These are phyloP conservation scores for Dipus sagitta DNA, from an alignment of 2,797 vertebrate species.

Conservation along the genomic window DNA sequence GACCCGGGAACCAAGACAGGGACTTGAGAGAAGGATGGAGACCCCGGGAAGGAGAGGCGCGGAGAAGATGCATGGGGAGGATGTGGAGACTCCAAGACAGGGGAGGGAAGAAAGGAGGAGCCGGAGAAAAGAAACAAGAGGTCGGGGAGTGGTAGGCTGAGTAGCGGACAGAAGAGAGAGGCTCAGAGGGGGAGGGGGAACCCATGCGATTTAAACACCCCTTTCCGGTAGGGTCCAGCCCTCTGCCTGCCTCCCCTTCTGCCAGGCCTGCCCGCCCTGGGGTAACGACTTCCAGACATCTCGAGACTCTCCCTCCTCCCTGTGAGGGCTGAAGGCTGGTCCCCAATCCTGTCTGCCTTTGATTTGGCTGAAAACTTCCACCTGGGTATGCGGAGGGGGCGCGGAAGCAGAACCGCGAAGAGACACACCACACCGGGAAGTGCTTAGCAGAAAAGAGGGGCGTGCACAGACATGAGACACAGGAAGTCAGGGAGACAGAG, in stretches of 20 bases:
- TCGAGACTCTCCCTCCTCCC: background rate
- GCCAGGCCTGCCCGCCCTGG: constrained; percentile 56
- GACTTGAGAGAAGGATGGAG: background rate
- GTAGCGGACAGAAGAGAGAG: no score
- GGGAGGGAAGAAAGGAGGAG: background rate
- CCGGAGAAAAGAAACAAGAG: background rate
- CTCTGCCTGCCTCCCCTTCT: background rate
- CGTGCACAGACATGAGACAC: background rate
- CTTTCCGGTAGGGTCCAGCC: background rate
- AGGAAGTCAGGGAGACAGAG: background rate
- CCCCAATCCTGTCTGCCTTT: constrained; percentile 60
- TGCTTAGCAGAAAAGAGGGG: constrained; percentile 6
- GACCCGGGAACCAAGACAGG: background rate
- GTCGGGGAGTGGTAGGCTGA: background rate
- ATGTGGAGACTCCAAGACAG: background rate
- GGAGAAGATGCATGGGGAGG: background rate
- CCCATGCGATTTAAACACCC: constrained; percentile 3
- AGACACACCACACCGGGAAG: constrained; percentile 22
- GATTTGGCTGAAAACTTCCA: constrained; percentile 79
- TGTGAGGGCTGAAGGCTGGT: background rate
- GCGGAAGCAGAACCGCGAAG: background rate
- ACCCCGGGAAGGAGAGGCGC: background rate
- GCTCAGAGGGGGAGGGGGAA: background rate
- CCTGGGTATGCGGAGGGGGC: constrained; percentile 50
- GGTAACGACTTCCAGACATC: constrained; percentile 72